A percentile compares a stretch with the other conserved stretches of the same genome.
Conservation (phyloP, 2,113 vertebrate species). For the Vulpes lagopus region DNA sequence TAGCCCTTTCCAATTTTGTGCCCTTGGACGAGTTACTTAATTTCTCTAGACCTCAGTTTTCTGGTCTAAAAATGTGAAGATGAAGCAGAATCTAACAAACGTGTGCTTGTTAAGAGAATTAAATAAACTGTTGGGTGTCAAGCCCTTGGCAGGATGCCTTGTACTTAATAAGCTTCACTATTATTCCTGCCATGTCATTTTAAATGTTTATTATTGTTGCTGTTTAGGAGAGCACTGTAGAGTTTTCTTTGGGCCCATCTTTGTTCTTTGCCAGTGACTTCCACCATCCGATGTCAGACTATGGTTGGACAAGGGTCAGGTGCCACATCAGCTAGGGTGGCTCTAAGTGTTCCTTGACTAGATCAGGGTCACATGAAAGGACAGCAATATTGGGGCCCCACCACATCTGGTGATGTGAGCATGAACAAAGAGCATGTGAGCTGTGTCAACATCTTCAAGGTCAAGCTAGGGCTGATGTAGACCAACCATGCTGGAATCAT, state of each 20-base stretch:
- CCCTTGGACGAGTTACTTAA: neutral
- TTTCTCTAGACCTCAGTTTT: neutral
- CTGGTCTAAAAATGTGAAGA: slow-evolving; percentile 14
- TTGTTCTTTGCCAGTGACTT: neutral
- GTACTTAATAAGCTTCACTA: neutral
- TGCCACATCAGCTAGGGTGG: neutral
- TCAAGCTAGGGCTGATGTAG: neutral
- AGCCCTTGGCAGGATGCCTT: neutral
- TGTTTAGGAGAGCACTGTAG: neutral
- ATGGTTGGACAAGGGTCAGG: neutral
- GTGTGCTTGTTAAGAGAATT: neutral
- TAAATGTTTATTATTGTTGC: neutral
- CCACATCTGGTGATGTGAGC: neutral
- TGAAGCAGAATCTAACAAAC: neutral
- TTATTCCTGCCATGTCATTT: neutral
- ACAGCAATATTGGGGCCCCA: neutral
- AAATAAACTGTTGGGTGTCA: neutral
- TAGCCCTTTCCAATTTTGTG: neutral
- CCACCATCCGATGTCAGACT: neutral
- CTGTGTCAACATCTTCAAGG: neutral
- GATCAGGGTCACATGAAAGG: neutral
- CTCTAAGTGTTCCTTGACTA: neutral
- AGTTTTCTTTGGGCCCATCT: neutral
- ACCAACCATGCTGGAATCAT: neutral
- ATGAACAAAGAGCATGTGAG: neutral